Evolutionary conservation across 2,888 invertebrate species (phyloP), one percentile per base, ranked within the genome.

Genomic region (Trissolcus brochymenae): DNA sequence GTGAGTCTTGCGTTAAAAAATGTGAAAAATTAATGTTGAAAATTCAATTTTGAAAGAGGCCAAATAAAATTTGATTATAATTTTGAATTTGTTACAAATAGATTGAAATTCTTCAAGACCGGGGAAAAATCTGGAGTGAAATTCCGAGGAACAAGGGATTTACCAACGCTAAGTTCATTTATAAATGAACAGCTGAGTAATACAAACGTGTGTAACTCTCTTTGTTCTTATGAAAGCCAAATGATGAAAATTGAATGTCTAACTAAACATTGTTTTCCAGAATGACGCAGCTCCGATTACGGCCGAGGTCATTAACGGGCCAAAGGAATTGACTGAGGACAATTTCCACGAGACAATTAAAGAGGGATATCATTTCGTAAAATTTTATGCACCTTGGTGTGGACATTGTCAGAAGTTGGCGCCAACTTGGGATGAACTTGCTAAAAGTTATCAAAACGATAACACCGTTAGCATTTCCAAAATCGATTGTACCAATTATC

Each of bases 361-460:
- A 1, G 91, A 87, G 54, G 96, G 97, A 55, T 93, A 94, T 83
- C 95, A 96, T 88, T 97, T 98, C 87, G 91, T 98, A 4, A 96
- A 97, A 90, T 97, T 97, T 89, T 98, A 94, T 90, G 95, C 95
- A 0, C 96, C 97, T 0, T 97, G 97, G 97, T 97, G 97, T 88
- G 91, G 94, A 68, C 95, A 95, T 84, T 97, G 96, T 83, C 95
- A 96, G 93, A 93, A 92, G 87, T 89, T 97, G 82, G 95, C 96
- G 0, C 95, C 96, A 9, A 92, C 93, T 0, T 98, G 97, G 97
- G 94, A 96, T 41, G 92, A 94, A 62, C 89, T 98, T 55, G 96
- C 95, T 0, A 91, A 93, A 53, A 91, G 93, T 49, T 92, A 94
- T 78, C 91, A 93, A 73, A 90, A 92, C 81, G 93, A 94, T 82